These are phyloP conservation scores for Acropora tenuis DNA, from an alignment of 64 coral and sea anemone species.

Conservation along the genomic window DNA sequence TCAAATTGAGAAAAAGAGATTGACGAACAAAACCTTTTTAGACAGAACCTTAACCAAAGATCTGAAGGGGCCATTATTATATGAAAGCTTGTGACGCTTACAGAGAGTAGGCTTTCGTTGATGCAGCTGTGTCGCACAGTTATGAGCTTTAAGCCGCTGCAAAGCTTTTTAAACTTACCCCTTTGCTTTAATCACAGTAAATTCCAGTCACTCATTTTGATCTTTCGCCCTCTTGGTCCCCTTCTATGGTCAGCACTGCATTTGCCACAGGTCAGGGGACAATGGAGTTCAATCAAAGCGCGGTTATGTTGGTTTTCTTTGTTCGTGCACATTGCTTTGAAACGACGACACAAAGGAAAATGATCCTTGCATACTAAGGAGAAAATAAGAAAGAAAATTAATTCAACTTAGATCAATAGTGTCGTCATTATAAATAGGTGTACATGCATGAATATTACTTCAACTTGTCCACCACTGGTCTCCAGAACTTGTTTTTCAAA, in stretches of 20 bases:
- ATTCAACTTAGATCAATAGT: background rate
- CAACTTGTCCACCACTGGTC: no score
- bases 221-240: background rate
- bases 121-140: no score
- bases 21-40: no score
- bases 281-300: slow-evolving; percentile 15
- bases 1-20: no score
- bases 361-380: slow-evolving; percentile 30
- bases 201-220: background rate
- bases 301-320: background rate
- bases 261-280: background rate
- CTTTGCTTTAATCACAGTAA: slow-evolving; percentile 10
- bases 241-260: background rate
- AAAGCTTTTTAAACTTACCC: background rate
- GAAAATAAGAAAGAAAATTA: background rate
- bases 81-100: no score
- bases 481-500: no score
- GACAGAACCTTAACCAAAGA: no score
- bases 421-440: no score
- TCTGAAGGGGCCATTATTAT: no score
- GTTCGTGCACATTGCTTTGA: background rate
- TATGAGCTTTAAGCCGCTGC: no score
- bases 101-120: no score
- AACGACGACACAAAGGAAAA: background rate
- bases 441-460: no score